These are phyloP conservation scores for Drosophila triauraria DNA, from an alignment of 1,140 invertebrate species.

Conservation along the genomic window DNA sequence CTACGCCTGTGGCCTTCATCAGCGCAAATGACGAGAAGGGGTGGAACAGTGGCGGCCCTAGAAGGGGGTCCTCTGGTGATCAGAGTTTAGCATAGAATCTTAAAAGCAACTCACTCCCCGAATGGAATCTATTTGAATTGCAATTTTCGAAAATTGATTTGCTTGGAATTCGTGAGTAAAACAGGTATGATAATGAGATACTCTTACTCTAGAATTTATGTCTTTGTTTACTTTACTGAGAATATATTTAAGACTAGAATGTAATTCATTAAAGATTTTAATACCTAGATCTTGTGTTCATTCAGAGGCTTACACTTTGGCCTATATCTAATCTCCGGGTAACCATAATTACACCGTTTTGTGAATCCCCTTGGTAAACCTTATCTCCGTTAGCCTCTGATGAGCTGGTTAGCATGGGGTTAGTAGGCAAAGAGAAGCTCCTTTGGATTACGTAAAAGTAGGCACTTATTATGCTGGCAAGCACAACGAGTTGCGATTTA, in stretches of 20 bases:
- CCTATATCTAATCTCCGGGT: not conserved
- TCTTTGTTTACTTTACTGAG: not conserved
- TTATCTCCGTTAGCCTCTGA: slow-evolving; percentile 30
- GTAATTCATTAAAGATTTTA: not conserved
- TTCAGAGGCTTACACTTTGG: not conserved
- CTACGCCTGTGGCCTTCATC: slow-evolving; percentile 48
- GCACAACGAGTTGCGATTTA: slow-evolving; percentile 80
- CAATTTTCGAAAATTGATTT: slow-evolving; percentile 16
- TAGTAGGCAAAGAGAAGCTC: slow-evolving; percentile 31
- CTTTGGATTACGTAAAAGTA: slow-evolving; percentile 75
- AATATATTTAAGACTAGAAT: not conserved
- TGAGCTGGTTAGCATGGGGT: not conserved
- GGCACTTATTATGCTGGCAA: slow-evolving; percentile 82
- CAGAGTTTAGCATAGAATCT: not conserved
- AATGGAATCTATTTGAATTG: slow-evolving; percentile 12
- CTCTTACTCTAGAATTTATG: not conserved
- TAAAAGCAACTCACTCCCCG: not conserved
- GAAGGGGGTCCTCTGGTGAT: not conserved
- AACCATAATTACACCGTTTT: slow-evolving; percentile 23
- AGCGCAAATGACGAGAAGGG: slow-evolving; percentile 21
- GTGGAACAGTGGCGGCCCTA: slow-evolving; percentile 12
- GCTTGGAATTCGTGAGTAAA: not conserved
- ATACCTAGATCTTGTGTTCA: too few species aligned
- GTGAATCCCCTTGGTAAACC: slow-evolving; percentile 11
- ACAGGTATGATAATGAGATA: not conserved